Evolutionary conservation across 2,888 invertebrate species (phyloP), one percentile per base, ranked within the genome.

Genomic region (Embidobia sp.): DNA sequence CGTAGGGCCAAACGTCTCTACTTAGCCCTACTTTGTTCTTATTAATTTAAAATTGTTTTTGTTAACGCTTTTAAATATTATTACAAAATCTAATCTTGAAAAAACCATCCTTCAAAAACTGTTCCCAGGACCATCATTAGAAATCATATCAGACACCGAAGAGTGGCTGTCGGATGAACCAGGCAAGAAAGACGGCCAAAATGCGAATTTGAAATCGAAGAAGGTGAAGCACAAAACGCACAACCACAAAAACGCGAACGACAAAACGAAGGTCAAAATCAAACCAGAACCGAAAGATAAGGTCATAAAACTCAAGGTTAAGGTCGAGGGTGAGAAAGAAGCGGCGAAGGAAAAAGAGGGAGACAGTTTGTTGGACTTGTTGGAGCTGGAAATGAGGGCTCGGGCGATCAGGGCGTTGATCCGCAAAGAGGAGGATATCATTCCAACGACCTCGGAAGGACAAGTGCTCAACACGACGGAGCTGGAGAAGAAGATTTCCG

Each of bases 331-430:
- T 49, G 81, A 82, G 2, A 83, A 81, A 53, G 81, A 82, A 2
- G 53, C 72, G 3, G 29, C 19, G 18, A 84, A 86, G 51, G 84
- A 83, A 61, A 88, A 89, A 61, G 89, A 89, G 66, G 90, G 89
- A 0, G 90, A 90, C 69, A 90, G 90, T 80, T 85, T 91, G 18
- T 87, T 92, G 75, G 92, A 92, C 84, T 86, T 92, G 22, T 83
- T 92, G 51, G 92, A 92, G 81, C 84, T 92, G 48, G 92, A 92
- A 85, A 92, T 92, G 92, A 89, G 92, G 81, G 92, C 92, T 0
- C 86, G 91, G 57, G 92, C 92, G 3, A 92, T 92, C 77, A 90
- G 92, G 80, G 91, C 92, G 19, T 88, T 92, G 79, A 89, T 89
- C 72, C 85, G 89, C 7, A 89, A 89, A 75, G 89, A 89, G 66